phyloP scores from a whole-genome alignment of 2,113 vertebrate genomes.

The Bothrops jararaca region DNA sequence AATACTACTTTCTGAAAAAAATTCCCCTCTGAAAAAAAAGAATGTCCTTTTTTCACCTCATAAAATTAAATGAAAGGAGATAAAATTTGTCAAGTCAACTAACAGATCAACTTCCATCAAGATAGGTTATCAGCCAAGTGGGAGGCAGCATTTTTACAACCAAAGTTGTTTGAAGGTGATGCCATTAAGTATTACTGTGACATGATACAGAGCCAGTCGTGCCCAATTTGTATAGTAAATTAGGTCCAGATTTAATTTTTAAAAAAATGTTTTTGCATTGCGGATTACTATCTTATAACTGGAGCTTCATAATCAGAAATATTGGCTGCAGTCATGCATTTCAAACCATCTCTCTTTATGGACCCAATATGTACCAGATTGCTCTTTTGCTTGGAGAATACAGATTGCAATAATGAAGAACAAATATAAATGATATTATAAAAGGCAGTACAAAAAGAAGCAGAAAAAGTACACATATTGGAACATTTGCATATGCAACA shows the following conservation, averaged over 20 bases:
- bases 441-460: neutral
- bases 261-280: neutral
- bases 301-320: neutral
- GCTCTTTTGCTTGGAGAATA: neutral
- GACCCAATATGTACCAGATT: neutral
- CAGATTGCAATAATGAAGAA: neutral
- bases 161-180: neutral
- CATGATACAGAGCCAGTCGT: neutral
- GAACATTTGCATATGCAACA: neutral
- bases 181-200: neutral
- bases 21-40: neutral
- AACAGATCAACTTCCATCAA: neutral
- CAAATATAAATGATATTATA: neutral
- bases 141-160: neutral
- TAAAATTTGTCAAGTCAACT: neutral
- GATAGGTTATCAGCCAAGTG: neutral
- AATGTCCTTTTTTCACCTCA: neutral
- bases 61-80: neutral
- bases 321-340: neutral
- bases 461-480: neutral
- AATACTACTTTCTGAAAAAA: neutral
- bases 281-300: neutral
- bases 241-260: neutral
- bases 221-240: neutral
- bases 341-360: neutral